Base-by-base conservation (phyloP, 2,888 invertebrate species). In the Yponomeuta malinellus region DNA sequence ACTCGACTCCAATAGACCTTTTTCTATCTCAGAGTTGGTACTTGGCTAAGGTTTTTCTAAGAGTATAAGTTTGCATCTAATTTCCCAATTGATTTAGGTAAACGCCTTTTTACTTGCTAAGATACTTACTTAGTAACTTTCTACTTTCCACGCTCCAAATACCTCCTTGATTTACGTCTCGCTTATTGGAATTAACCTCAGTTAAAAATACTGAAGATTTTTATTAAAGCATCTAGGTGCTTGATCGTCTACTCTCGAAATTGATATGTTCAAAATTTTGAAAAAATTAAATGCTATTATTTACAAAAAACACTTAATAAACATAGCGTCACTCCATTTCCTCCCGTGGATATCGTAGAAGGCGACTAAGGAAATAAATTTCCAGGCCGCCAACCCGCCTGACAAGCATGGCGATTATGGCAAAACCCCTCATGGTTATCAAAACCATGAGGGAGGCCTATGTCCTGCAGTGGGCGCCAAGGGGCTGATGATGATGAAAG, bases 121-220 rank as follows among this genome's bases (percentile, higher is more conserved):
- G 88, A 89, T 90, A 86, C 83, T 79, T 79, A 83, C 43, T 43
- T 43, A 43, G 8, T 43, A 86, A 90, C 91, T 91, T 90, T 91
- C 91, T 90, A 90, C 90, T 90, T 90, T 90, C 90, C 90, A 89
- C 89, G 90, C 90, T 91, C 91, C 89, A 90, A 90, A 91, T 90
- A 89, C 88, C 86, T 86, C 88, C 86, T 86, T 86, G 88, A 88
- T 84, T 85, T 67, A 70, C 43, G 43, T 70, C 64, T 87, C 88
- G 86, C 83, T 84, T 84, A 86, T 85, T 82, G 82, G 83, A 85
- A 86, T 86, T 83, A 83, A 87, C 83, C 84, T 81, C 79, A 82
- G 84, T 82, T 84, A 84, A 85, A 81, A 80, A 78, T 23, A 48
- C 23, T 78, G 75, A 76, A 79, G 78, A 82, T 81, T 81, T 80